Base-by-base conservation (phyloP, 2,888 invertebrate genomes). In the Dastarcus helophoroides region DNA sequence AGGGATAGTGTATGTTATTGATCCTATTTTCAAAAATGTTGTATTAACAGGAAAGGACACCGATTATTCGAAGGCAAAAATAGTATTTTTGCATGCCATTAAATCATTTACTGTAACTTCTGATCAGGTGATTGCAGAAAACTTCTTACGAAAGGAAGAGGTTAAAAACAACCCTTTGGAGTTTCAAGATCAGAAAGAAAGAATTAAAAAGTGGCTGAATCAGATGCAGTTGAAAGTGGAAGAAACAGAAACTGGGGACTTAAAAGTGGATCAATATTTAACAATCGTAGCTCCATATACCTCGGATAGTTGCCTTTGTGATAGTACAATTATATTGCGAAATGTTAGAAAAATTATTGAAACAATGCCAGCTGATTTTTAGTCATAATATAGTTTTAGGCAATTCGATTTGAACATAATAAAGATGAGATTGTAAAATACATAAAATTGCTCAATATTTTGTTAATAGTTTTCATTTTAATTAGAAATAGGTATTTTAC, bases 241-340 rank as follows among this genome's bases (percentile, higher is more conserved):
- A 31, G 62, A 61, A 42, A 37, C 36, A 26, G 44, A 44, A 11
- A 60, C 54, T 15, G 47, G 53, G 28, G 40, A 46, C 15, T 42
- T 63, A 10, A 54, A 53, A 43, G 44, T 63, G 14, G 56, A 54
- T 31, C 51, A 58, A 28, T 48, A 56, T 36, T 37, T 63, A 26
- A 41, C 50, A 9, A 60, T 63, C 28, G 44, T 51, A 16, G 56
- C 61, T 4, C 63, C 62, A 3, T 64, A 62, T 51, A 51, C 48
- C 15, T 40, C 46, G 7, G 50, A 58, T 13, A 53, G 58, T 33
- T 60, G 60, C 40, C 48, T 56, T 35, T 54, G 56, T 40, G 54
- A 53, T 36, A 63, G 58, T 41, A 56, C 51, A 14, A 50, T 61
- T 15, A 50, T 62, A 33, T 53, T 62, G 31, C 55, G 56, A 29